phyloP scores from a whole-genome alignment of 2,797 vertebrate species.

The Liasis olivaceus region DNA sequence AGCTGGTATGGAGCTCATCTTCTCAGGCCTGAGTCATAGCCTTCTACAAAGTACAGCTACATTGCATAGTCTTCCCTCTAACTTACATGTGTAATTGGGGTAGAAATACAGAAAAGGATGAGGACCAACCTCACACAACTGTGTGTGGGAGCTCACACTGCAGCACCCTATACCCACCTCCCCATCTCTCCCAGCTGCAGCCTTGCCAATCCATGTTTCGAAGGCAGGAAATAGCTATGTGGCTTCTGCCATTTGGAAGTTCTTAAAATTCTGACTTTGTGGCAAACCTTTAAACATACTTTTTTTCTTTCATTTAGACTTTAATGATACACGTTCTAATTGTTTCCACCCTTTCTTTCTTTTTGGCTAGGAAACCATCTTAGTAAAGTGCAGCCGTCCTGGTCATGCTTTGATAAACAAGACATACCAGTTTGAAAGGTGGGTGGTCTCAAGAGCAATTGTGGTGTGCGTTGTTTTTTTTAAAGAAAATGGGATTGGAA shows the following conservation, averaged over 20 bases:
- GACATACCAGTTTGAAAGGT: conserved; percentile 88
- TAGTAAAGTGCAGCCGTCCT: conserved; percentile 77
- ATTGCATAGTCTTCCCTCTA: not conserved
- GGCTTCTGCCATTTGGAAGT: not conserved
- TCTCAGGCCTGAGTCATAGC: not conserved
- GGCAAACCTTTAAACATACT: conserved; percentile 10
- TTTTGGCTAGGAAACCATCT: conserved; percentile 79
- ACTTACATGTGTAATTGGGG: not conserved
- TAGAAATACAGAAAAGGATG: not conserved
- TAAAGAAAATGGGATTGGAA: not conserved
- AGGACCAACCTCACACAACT: not conserved
- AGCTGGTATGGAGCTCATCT: not conserved
- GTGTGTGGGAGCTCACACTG: not conserved
- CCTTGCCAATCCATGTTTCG: not conserved
- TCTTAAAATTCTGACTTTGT: conserved; percentile 22
- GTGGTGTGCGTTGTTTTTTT: not conserved
- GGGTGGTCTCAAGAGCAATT: conserved; percentile 17
- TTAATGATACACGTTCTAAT: conserved; percentile 22
- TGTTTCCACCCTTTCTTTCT: conserved; percentile 25
- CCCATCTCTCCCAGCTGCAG: not conserved
- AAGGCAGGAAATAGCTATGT: conserved; percentile 11
- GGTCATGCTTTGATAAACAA: conserved; percentile 75
- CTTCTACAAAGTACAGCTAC: not conserved
- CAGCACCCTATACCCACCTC: not conserved
- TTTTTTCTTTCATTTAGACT: conserved; percentile 27